Base-by-base conservation (phyloP, 37 sponge, comb jelly and placozoan species). In the Ephydatia muelleri region DNA sequence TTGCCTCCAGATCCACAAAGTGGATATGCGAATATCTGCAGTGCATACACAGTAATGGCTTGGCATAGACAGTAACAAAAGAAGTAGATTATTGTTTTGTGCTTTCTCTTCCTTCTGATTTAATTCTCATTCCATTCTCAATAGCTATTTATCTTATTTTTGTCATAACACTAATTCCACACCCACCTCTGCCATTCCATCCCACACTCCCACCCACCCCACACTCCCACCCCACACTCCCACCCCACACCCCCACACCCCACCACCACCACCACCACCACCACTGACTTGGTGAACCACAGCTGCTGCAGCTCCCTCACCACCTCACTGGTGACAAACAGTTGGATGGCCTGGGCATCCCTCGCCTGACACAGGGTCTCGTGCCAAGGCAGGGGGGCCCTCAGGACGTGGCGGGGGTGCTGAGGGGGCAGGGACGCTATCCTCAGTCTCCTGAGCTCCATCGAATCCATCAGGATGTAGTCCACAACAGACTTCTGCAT, bases 321-420 rank as follows among this genome's bases (percentile, higher is more conserved):
- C 33, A 97, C 82, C 3, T 38, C 43, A 69, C 90, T 95, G 76
- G 88, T 89, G 38, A 82, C 84, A 79, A 97, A 97, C 48, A 97
- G 87, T 39, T 92, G 95, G 27, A 64, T 26, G 11, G 27, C 28
- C 26, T 92, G 93, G 14, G 73, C 47, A 68, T 86, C 87, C 27
- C 37, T 11, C 14, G 88, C 75, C 36, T 65, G 65, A 14, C 19
- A 26, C 65, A 86, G 30, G 30, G 64, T 79, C 9, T 74, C 70
- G 49, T 92, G 93, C 97, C 97, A 97, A 2, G 95, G 97, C 1
- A 97, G 87, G 28, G 97, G 97, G 21, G 97, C 95, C 23, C 97
- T 79, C n/a, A 92, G 82, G 0, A 85, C 73, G 33, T 86, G 83
- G 19, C 23, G 76, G 25, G 88, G 93, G 34, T 70, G 47, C 11